phyloP scores from a whole-genome alignment of 2,113 vertebrate species.

The Boulengeromyrus knoepffleri region DNA sequence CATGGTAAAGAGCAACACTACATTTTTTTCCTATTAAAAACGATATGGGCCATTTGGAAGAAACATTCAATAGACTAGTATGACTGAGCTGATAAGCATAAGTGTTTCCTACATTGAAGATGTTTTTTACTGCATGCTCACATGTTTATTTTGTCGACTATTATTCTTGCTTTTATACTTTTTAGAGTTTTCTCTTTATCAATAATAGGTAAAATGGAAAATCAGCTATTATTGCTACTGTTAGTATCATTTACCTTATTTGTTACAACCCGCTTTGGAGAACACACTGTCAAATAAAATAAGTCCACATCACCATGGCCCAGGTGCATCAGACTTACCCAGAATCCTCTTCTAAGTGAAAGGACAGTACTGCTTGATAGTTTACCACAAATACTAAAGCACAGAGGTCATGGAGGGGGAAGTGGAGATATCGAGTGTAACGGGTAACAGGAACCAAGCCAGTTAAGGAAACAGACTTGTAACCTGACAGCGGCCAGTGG shows the following conservation, averaged over 20 bases:
- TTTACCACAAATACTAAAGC: neutral
- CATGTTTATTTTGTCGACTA: neutral
- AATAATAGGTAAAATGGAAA: neutral
- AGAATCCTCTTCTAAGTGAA: neutral
- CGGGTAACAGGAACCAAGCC: neutral
- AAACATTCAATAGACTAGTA: neutral
- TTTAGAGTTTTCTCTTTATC: neutral
- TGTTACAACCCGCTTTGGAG: neutral
- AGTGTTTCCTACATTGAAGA: neutral
- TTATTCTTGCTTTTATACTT: neutral
- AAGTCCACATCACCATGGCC: neutral
- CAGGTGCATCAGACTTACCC: neutral
- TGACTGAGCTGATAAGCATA: neutral
- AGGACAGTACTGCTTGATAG: neutral
- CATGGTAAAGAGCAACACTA: neutral
- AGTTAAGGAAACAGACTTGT: neutral
- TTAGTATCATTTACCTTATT: neutral
- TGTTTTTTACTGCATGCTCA: neutral
- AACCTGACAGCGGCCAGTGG: neutral
- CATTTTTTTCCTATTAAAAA: neutral
- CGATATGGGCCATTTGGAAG: neutral
- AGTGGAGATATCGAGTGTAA: neutral
- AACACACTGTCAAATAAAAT: neutral
- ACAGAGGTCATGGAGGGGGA: neutral
- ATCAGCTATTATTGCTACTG: neutral